Conservation (phyloP, 2,888 invertebrate species). For the Psylliodes chrysocephalus region DNA sequence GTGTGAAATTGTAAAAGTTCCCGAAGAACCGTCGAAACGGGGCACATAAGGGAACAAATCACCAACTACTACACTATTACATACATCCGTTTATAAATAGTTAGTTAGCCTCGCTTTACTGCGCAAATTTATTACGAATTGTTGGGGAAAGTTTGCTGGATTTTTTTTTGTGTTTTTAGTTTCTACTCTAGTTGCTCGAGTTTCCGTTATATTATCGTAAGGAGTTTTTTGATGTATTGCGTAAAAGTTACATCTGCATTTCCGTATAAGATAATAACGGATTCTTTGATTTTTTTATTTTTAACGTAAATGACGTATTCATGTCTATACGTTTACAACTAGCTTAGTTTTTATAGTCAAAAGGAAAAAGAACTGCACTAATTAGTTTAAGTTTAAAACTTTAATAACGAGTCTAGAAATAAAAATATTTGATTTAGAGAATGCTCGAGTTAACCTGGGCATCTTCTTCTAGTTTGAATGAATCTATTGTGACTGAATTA, state of each 20-base stretch:
- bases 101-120: conserved; percentile 30
- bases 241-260: too few species aligned
- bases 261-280: too few species aligned
- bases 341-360: too few species aligned
- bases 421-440: too few species aligned
- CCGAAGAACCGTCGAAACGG: conserved; percentile 20
- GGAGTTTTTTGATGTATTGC: not conserved
- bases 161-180: conserved; percentile 3
- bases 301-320: too few species aligned
- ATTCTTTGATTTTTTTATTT: not conserved
- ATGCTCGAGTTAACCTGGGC: too few species aligned
- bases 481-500: too few species aligned
- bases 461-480: too few species aligned
- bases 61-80: conserved; percentile 30
- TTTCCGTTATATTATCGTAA: not conserved
- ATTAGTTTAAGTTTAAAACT: too few species aligned
- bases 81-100: conserved; percentile 38
- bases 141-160: conserved; percentile 14
- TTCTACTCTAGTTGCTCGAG: conserved; percentile 1
- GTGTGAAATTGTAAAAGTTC: conserved; percentile 37
- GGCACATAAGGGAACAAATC: conserved; percentile 27
- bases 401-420: too few species aligned
- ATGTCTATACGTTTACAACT: too few species aligned
- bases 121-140: conserved; percentile 33
- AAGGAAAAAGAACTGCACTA: too few species aligned